Base-by-base conservation (phyloP, 2,113 vertebrate species). In the Delphinapterus leucas region DNA sequence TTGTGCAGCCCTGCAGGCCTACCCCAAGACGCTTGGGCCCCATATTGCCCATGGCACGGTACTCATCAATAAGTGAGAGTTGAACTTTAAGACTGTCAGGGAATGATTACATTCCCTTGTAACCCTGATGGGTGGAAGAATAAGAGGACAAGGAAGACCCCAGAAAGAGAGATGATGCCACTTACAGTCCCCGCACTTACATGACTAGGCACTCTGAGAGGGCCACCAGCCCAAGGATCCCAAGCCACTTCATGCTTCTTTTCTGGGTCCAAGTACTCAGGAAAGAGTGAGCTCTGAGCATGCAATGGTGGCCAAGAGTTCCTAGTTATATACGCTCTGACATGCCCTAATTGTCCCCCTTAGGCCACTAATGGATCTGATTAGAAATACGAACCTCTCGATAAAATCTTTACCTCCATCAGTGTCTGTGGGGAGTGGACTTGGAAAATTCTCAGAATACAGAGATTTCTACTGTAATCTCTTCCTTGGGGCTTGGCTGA, bases 171-270 rank as follows among this genome's bases (percentile, higher is more conserved):
- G 18, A 36, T 1, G 36, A 5, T 17, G 36, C 15, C 21, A 6
- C 44, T 12, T 23, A 15, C 2, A 26, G 41, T 23, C n/a, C 60
- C 67, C 31, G 0, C 47, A 88, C 98, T 98, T 96, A 98, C 98
- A 81, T 98, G 91, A 83, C n/a, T 1, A 65, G 0, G 85, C 98
- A 97, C 2, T 98, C 97, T 25, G 97, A 98, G 53, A 99, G 68
- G 60, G 96, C 96, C 93, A 98, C 97, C 79, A 99, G 90, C 58
- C 86, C 0, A 0, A 99, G 97, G 65, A 99, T 88, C 88, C 96
- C 94, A 47, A 98, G 89, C 90, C 98, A 97, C 96, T 97, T 98
- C 98, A 99, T 98, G 91, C 68, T 93, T 87, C 6, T 15, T 86
- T 23, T 73, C 9, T 21, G 2, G 28, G 12, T 38, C 2, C 36